Base-by-base conservation (phyloP, 2,113 vertebrate genomes). In the Poeciliopsis retropinna region DNA sequence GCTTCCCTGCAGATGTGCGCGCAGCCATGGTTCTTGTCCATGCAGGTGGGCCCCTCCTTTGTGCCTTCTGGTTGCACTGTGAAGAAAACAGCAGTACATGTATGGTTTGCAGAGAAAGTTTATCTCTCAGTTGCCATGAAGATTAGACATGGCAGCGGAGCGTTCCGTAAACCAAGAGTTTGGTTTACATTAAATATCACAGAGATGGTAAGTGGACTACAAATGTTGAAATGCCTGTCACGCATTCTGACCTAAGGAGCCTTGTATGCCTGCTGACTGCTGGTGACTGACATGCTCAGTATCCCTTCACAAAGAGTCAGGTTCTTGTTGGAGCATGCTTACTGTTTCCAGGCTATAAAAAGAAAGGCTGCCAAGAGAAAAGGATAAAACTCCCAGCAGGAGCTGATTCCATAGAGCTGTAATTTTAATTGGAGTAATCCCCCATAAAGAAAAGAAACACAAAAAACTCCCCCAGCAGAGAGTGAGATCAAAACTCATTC, bases 21-120 rank as follows among this genome's bases (percentile, higher is more conserved):
- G 2, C 98, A 99, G 88, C 98, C 98, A 0, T 99, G 98, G 87
- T 99, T 98, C 95, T 97, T 98, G 93, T 99, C 97, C 98, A 99
- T 99, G 92, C 98, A 99, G 80, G 97, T 98, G 95, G 97, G 97
- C 73, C 97, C 97, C 87, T 98, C 97, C 79, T 97, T 97, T 88
- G 96, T 92, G 77, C 96, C 96, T 87, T 98, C 97, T 64, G 85
- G 90, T 87, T 93, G 95, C 82, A 74, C 92, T 93, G 83, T 67
- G 64, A 84, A 86, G 88, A 82, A 92, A 78, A 73, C 25, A 44
- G 39, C 5, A 12, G 64, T 47, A 82, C 5, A 37, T 54, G 32
- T 34, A 34, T 34, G 7, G 32, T 34, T 34, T 34, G 27, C 1
- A 63, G 37, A 64, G 60, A 70, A 13, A 60, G 70, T 54, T 75